A percentile compares a stretch with the other conserved stretches of the same genome.
phyloP scores from a whole-genome alignment of 2,888 invertebrate species.

The Scrobipalpa atriplicella region DNA sequence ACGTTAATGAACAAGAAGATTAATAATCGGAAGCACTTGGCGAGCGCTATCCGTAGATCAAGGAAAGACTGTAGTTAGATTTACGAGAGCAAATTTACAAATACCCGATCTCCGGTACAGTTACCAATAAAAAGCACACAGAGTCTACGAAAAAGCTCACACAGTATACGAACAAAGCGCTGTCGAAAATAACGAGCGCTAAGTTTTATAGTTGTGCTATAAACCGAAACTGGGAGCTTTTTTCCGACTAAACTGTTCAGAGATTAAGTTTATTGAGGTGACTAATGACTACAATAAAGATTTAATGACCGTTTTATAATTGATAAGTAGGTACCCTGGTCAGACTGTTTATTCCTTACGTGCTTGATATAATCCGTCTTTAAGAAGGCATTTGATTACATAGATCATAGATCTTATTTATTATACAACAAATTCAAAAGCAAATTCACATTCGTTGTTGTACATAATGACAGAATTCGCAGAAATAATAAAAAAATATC shows the following conservation, averaged over 20 bases:
- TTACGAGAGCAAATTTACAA: conserved; percentile 57
- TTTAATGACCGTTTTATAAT: conserved; percentile 45
- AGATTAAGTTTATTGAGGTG: conserved; percentile 61
- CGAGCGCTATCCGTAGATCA: conserved; percentile 27
- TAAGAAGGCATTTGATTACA: not conserved
- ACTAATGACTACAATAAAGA: conserved; percentile 55
- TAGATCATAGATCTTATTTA: no score
- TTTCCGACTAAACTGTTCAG: conserved; percentile 60
- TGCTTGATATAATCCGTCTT: not conserved
- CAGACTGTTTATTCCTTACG: not conserved
- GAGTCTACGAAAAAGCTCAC: conserved; percentile 25
- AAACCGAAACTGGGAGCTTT: conserved; percentile 66
- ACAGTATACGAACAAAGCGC: conserved; percentile 49
- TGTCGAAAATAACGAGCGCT: conserved; percentile 61
- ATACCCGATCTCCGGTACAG: conserved; percentile 53
- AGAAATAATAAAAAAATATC: not conserved
- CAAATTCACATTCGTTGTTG: no score
- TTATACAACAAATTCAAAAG: no score
- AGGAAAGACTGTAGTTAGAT: conserved; percentile 48
- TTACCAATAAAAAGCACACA: conserved; percentile 21
- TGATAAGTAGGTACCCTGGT: conserved; percentile 14
- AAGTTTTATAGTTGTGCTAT: conserved; percentile 63
- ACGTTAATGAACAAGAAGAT: conserved; percentile 26
- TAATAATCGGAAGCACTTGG: conserved; percentile 29
- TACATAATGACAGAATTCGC: not conserved